Conservation (phyloP, 2,113 vertebrate species). For the Todiramphus chloris region DNA sequence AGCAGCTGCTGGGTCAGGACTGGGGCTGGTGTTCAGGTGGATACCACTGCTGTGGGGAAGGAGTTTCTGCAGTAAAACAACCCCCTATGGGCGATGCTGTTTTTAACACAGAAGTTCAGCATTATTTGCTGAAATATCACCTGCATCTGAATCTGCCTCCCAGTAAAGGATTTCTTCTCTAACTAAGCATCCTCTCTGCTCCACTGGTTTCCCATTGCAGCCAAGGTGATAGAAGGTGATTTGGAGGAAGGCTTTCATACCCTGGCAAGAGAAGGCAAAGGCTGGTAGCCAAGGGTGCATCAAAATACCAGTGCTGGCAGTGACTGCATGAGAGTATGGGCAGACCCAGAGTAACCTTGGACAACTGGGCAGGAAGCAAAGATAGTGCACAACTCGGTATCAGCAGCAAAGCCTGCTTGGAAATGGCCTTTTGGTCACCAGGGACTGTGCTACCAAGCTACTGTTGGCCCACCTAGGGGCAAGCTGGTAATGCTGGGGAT, state of each 20-base stretch:
- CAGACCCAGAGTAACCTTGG: not conserved
- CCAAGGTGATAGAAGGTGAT: not conserved
- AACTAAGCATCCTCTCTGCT: not conserved
- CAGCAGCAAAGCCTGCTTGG: not conserved
- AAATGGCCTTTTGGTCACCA: not conserved
- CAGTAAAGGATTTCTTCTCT: not conserved
- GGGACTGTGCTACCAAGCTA: not conserved
- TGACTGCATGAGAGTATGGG: not conserved
- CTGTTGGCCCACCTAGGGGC: not conserved
- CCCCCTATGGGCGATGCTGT: not conserved
- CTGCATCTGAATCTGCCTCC: not conserved
- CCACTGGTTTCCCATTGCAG: not conserved
- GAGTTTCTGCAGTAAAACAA: not conserved
- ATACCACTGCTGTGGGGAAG: not conserved
- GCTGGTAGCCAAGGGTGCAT: not conserved
- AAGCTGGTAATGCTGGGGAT: not conserved
- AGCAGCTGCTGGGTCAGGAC: not conserved
- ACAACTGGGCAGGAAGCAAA: not conserved
- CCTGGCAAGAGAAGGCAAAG: not conserved
- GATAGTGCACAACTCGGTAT: not conserved
- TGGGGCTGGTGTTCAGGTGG: not conserved
- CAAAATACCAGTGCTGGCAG: not conserved
- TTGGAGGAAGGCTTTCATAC: not conserved
- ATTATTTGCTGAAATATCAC: not conserved
- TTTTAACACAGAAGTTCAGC: not conserved